Evolutionary conservation across 2,888 invertebrate genomes (phyloP), one percentile per base, ranked within the genome.

Genomic region (Idaea aversata): DNA sequence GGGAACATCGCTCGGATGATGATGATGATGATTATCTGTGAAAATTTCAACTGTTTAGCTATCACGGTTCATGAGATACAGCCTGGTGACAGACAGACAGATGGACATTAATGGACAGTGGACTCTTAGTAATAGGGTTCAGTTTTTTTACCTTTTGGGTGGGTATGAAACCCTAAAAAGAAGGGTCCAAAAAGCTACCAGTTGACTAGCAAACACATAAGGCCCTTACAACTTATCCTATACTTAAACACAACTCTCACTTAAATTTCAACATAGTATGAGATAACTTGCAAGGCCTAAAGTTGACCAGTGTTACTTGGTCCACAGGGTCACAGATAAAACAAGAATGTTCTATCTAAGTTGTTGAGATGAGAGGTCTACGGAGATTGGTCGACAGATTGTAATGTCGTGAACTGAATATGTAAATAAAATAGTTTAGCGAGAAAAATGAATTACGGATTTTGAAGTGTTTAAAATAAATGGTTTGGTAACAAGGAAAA

Each of bases 191-290:
- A 3, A n/a, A n/a, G n/a, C n/a, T 25, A 2, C 25, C 25, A 25
- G 25, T 25, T 25, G 25, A 25, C 25, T 25, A 25, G 25, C 25
- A 25, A 25, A 25, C 25, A 25, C 25, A 25, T 25, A 2, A 2
- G 3, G 25, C 25, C 25, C 25, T 25, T 36, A 36, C 36, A 5
- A 36, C 36, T 36, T 7, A 7, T 7, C 3, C 4, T 36, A 62
- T 67, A 59, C 61, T 66, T 62, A 64, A 68, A 25, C 65, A 47
- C 66, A 67, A 82, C 85, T 87, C 87, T 85, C 86, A 83, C 85
- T 79, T 78, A 70, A 71, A 78, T 87, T 86, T 85, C 88, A 80
- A 83, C 83, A 87, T 82, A 76, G 76, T 74, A 77, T 78, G 80
- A 86, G 85, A 85, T 85, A 86, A 81, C 80, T 47, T 76, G 71